Evolutionary conservation across 1,140 invertebrate genomes (phyloP), one percentile per base, ranked within the genome.

Genomic region (Platyscapa corneri): DNA sequence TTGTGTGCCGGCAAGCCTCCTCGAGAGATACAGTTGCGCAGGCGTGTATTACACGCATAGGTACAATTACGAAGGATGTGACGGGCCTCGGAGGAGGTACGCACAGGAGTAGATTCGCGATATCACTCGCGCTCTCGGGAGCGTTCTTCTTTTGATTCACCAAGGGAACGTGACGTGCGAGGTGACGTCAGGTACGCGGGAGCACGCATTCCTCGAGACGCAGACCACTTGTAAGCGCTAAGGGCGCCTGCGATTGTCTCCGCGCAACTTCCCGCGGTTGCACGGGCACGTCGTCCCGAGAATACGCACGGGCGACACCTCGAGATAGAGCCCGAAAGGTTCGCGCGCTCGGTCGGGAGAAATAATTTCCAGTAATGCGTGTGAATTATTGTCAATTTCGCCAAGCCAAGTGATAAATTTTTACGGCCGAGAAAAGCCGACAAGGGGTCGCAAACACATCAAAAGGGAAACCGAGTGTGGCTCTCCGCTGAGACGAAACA

Each of bases 61-160:
- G 42, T n/a, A 12, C 27, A 75, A 42, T n/a, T 23, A 75, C 39
- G 72, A 46, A 53, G n/a, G 46, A 23, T 53, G 75, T 32, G 42
- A 30, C n/a, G 12, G 74, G 27, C 0, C 20, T 18, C 30, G n/a
- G 20, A 18, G n/a, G 3, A 23, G 72, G 8, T 42, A 76, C 46
- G 8, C 16, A 8, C n/a, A 34, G 49, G 42, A 53, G 77, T 60
- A 74, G 78, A 81, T 82, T n/a, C 72, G 60, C 72, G 79, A 82
- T 81, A 85, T 81, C 79, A 42, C 78, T 64, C 32, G 23, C 46
- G 76, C 67, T 75, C 56, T 81, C 65, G 49, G 64, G 18, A 75
- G 79, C 76, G 76, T 85, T 46, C 77, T 74, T 49, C 72, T 64
- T 67, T 10, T 39, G 42, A 32, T 64, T 74, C 70, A 20, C 34